A percentile compares a stretch with the other conserved stretches of the same genome.
These are phyloP conservation scores for Oreonectes daqikongensis DNA, from an alignment of 2,797 vertebrate species.

Conservation along the genomic window DNA sequence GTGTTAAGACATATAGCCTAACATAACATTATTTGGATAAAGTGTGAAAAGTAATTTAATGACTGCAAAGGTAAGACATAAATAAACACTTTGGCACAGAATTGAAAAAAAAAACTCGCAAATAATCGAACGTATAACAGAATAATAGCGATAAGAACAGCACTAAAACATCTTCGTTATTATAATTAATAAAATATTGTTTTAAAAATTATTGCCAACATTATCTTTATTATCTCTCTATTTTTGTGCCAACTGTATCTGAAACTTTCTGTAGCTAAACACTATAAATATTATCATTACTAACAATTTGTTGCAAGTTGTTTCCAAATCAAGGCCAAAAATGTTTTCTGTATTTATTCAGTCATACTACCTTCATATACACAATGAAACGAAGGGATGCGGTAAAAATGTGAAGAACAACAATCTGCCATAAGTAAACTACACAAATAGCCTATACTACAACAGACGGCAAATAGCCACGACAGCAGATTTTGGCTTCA, in stretches of 20 bases:
- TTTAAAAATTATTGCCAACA: not conserved
- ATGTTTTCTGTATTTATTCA: not conserved
- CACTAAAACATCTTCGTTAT: not conserved
- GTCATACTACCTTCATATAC: too few relatives aligned
- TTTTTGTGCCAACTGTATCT: too few relatives aligned
- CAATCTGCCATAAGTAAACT: slow-evolving; percentile 13
- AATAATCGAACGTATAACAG: not conserved
- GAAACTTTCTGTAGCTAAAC: too few relatives aligned
- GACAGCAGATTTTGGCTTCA: slow-evolving; percentile 23
- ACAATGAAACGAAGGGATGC: not conserved
- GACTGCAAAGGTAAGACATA: not conserved
- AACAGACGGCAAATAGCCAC: slow-evolving; percentile 25
- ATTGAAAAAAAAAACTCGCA: not conserved
- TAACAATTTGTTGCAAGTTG: not conserved
- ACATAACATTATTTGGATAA: not conserved
- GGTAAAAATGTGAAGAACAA: not conserved
- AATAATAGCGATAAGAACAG: not conserved
- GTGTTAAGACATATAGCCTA: not conserved
- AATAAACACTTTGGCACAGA: not conserved
- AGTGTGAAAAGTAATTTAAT: not conserved
- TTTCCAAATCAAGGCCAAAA: not conserved
- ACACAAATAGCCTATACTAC: slow-evolving; percentile 7
- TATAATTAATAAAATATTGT: too few relatives aligned
- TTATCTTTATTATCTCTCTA: too few relatives aligned
- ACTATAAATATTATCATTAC: not conserved